phyloP scores from a whole-genome alignment of 2,888 invertebrate genomes.

The Nasonia oneida region DNA sequence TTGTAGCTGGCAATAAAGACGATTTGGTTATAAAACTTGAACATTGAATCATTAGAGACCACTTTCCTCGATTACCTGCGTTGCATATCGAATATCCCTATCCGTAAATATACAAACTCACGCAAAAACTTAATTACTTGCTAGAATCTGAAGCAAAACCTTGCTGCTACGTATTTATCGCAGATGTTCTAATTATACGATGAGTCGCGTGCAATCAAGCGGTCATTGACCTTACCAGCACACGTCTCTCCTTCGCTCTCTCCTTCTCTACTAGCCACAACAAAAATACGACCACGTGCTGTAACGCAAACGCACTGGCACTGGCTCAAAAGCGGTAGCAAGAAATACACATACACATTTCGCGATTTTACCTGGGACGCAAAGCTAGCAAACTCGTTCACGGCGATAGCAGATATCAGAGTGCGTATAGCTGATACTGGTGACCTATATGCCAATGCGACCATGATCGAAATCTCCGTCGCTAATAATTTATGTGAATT shows the following conservation, averaged over 20 bases:
- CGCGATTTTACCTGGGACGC: background rate
- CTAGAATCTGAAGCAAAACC: conserved; percentile 26
- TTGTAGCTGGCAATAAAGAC: background rate
- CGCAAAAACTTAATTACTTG: background rate
- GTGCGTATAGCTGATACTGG: background rate
- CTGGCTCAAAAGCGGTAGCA: background rate
- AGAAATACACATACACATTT: background rate
- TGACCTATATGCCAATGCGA: conserved; percentile 16
- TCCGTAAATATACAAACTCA: background rate
- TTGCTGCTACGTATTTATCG: conserved; percentile 28
- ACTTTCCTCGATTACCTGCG: background rate
- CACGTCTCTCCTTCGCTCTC: background rate
- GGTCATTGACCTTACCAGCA: conserved; percentile 45
- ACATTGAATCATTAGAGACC: background rate
- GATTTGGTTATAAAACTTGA: background rate
- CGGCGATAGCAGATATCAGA: background rate
- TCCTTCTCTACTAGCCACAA: background rate
- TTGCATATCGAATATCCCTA: background rate
- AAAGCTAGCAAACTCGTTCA: background rate
- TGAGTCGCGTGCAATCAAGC: conserved; percentile 34
- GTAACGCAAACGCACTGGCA: background rate
- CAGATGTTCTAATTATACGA: conserved; percentile 45
- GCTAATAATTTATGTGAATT: background rate
- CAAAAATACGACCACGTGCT: conserved; percentile 14
- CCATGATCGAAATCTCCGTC: conserved; percentile 11